A percentile compares a stretch with the other conserved stretches of the same genome.
These are phyloP conservation scores for Ephestia elutella DNA, from an alignment of 1,140 invertebrate genomes.

Conservation along the genomic window DNA sequence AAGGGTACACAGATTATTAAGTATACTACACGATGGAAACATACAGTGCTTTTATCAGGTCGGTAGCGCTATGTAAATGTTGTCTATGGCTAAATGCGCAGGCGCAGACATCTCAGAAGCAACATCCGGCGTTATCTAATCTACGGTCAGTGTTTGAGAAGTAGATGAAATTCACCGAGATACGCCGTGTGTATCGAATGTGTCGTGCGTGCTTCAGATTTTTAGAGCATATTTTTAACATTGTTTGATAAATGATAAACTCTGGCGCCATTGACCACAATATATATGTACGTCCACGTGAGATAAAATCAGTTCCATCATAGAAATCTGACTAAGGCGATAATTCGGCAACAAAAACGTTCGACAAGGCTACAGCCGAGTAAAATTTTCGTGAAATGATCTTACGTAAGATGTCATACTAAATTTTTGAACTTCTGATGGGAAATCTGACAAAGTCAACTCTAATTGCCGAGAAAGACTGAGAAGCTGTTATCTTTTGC, in stretches of 20 bases:
- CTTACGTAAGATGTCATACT: too few species aligned
- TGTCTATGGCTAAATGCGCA: conserved; percentile 38
- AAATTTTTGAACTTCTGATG: too few species aligned
- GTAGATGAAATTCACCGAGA: conserved; percentile 38
- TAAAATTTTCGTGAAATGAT: too few species aligned
- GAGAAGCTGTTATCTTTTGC: too few species aligned
- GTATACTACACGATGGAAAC: too few species aligned
- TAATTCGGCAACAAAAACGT: too few species aligned
- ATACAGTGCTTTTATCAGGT: conserved; percentile 37
- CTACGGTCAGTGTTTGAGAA: conserved; percentile 63
- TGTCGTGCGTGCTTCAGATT: conserved; percentile 5
- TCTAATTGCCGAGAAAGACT: too few species aligned
- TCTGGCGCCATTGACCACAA: background rate
- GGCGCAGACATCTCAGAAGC: conserved; percentile 40
- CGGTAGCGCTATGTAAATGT: conserved; percentile 42
- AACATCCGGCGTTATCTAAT: conserved; percentile 68
- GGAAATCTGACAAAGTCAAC: too few species aligned
- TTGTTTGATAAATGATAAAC: background rate
- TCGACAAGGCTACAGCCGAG: too few species aligned
- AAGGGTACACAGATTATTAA: too few species aligned
- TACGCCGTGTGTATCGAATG: conserved; percentile 30
- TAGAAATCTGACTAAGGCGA: too few species aligned
- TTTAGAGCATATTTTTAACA: background rate
- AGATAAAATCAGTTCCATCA: too few species aligned
- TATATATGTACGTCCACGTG: background rate